Evolutionary conservation across 2,797 vertebrate species (phyloP), one percentile per base, ranked within the genome.

Genomic region (Parauchenoglanis ngamensis): DNA sequence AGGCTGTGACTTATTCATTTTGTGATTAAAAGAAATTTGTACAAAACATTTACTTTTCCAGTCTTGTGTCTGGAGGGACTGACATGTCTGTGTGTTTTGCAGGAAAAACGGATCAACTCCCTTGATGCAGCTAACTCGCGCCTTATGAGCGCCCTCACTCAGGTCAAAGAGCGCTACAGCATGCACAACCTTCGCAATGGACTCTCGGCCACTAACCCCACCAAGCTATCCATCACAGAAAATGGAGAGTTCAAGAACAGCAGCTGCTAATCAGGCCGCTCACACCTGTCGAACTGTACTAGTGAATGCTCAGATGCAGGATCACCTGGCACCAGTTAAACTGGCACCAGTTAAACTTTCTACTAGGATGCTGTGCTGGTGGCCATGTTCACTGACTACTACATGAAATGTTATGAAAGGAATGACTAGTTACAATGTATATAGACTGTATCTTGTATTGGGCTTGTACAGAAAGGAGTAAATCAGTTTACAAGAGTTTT

Each of bases 161-260:
- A 99, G 91, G 97, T 99, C 94, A 99, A 99, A 96, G 98, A 98
- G 93, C 97, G 97, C 84, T 99, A 98, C 96, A 97, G 95, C 94
- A 88, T 96, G 90, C 96, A 97, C 89, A 93, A 82, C 91, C 94
- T 96, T 84, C 96, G 95, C 93, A 99, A 98, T 89, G 97, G 97
- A 92, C 96, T 98, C 93, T 97, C 98, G 17, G 97, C 98, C 83
- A 96, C 94, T 95, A 97, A 97, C 89, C 97, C 98, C 93, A 98
- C 97, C 94, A 99, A 98, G 89, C 97, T 99, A 91, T 99, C 98
- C 91, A 99, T 99, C 95, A 99, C 98, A 89, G 98, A 99, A 95
- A 99, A 97, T 88, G 98, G 98, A 85, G 98, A 99, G 96, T 99
- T 99, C 95, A 98, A 97, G 92, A 99, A 98, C 96, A 99, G 97